These are phyloP conservation scores for Epinotia ramella DNA, from an alignment of 2,888 invertebrate genomes.

Conservation along the genomic window DNA sequence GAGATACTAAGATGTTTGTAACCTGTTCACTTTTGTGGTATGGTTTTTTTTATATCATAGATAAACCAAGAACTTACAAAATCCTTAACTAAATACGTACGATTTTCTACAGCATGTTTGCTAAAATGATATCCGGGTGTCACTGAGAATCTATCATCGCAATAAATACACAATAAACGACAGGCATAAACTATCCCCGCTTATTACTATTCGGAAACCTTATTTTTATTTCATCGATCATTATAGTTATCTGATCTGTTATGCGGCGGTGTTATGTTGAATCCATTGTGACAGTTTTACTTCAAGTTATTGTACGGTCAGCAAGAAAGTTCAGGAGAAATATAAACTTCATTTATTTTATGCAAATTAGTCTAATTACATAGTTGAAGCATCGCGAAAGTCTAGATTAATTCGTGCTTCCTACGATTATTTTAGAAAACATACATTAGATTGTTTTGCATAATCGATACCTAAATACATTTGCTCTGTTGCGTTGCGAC, in stretches of 20 bases:
- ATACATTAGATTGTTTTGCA: background rate
- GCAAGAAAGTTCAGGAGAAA: conserved; percentile 50
- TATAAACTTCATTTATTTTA: background rate
- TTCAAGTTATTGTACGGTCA: conserved; percentile 65
- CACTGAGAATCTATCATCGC: background rate
- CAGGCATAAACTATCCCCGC: background rate
- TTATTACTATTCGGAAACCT: conserved; percentile 4
- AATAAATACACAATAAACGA: conserved; percentile 8
- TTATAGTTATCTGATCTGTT: conserved; percentile 69
- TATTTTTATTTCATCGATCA: conserved; percentile 68
- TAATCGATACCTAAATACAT: background rate
- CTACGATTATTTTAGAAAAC: background rate
- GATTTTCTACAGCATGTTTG: background rate
- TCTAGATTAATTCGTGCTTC: no score
- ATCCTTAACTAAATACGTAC: no score
- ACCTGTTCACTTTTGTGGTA: no score
- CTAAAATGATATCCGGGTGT: background rate
- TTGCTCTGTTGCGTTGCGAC: no score
- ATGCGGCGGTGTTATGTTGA: conserved; percentile 75
- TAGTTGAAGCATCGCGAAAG: background rate
- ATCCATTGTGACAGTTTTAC: conserved; percentile 79
- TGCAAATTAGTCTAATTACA: background rate
- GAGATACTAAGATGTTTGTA: background rate
- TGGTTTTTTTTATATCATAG: background rate
- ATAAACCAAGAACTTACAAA: background rate